These are phyloP conservation scores for Triops longicaudatus DNA, from an alignment of 1,140 invertebrate genomes.

Conservation along the genomic window DNA sequence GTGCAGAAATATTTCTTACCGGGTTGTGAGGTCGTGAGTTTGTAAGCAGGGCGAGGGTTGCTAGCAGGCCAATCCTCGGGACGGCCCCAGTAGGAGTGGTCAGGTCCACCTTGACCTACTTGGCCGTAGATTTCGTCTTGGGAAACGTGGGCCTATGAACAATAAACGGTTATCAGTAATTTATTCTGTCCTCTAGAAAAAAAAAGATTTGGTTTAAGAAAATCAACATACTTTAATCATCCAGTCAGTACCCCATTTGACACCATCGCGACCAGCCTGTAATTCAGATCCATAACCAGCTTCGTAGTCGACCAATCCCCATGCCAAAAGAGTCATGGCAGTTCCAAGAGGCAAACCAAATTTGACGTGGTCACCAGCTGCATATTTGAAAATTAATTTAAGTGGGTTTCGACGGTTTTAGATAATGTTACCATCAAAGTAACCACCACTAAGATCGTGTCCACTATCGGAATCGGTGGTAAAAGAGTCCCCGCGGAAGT, in stretches of 20 bases:
- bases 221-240: constrained; percentile 45
- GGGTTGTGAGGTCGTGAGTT: constrained; percentile 33
- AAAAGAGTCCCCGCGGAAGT: constrained; percentile 39
- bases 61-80: constrained; percentile 39
- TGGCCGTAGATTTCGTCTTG: constrained; percentile 32
- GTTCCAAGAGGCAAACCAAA: constrained; percentile 41
- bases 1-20: constrained; percentile 22
- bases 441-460: constrained; percentile 40
- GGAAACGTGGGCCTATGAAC: constrained; percentile 16
- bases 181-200: too few species aligned
- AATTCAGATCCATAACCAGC: constrained; percentile 38
- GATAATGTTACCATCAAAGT: constrained; percentile 38
- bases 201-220: background rate
- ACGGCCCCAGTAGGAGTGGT: constrained; percentile 36
- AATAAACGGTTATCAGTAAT: too few species aligned
- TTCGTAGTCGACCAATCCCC: constrained; percentile 36
- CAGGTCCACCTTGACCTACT: constrained; percentile 33
- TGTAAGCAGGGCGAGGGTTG: constrained; percentile 38
- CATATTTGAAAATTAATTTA: background rate
- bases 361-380: constrained; percentile 41
- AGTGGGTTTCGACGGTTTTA: background rate
- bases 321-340: constrained; percentile 36
- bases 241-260: constrained; percentile 55
- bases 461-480: constrained; percentile 37
- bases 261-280: constrained; percentile 38